phyloP scores from a whole-genome alignment of 2,888 invertebrate species.

The Synergus gifuensis region DNA sequence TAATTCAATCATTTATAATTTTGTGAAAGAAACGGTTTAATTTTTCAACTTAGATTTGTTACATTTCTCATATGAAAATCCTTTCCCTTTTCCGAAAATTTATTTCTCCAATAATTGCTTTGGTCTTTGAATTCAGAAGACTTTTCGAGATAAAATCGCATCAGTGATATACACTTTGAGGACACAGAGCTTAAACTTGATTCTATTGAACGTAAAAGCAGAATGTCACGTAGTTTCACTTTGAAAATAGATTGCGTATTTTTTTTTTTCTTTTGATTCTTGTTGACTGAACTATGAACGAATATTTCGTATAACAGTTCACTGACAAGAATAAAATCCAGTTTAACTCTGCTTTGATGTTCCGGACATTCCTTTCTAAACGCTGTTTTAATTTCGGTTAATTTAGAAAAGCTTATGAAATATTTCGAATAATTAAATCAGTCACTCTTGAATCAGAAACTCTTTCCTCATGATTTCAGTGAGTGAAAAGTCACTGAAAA shows the following conservation, averaged over 20 bases:
- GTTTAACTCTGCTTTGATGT: background rate
- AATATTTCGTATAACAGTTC: background rate
- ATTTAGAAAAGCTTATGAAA: background rate
- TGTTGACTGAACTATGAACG: background rate
- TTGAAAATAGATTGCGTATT: slow-evolving; percentile 1
- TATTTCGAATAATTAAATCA: background rate
- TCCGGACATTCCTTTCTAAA: background rate
- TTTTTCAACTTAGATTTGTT: background rate
- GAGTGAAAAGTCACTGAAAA: too few relatives aligned
- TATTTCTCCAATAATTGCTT: background rate
- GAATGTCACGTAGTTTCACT: background rate
- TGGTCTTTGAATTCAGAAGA: background rate
- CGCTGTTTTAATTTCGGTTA: background rate
- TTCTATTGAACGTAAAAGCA: background rate
- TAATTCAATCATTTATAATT: background rate
- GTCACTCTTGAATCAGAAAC: background rate
- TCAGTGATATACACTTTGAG: background rate
- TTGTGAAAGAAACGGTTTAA: background rate
- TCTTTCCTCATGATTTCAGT: too few relatives aligned
- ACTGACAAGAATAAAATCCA: background rate
- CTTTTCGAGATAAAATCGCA: background rate
- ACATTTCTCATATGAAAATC: background rate
- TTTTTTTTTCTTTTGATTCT: background rate
- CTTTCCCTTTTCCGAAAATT: background rate
- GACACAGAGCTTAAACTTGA: background rate